phyloP scores from a whole-genome alignment of 2,888 invertebrate genomes.

The Eristalis pertinax region DNA sequence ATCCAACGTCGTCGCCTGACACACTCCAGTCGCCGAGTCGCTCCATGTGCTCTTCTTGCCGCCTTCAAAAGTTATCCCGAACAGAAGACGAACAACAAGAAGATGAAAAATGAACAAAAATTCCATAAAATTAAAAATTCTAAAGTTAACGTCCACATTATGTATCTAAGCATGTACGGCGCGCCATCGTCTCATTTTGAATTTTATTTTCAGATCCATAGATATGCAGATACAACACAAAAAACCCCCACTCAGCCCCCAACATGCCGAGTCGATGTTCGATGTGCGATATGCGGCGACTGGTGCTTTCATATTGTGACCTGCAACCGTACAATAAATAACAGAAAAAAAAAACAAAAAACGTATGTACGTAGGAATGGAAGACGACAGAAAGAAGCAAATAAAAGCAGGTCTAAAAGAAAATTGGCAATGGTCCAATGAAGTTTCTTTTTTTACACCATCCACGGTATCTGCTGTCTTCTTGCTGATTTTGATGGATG shows the following conservation, averaged over 20 bases:
- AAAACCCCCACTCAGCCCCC: background rate
- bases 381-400: background rate
- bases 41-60: background rate
- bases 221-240: constrained; percentile 9
- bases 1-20: background rate
- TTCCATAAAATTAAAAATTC: constrained; percentile 26
- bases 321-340: constrained; percentile 56
- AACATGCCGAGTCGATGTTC: background rate
- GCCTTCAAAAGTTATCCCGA: background rate
- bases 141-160: constrained; percentile 54
- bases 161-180: constrained; percentile 25
- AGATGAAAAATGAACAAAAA: background rate
- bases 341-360: constrained; percentile 17
- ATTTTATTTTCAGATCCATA: constrained; percentile 29
- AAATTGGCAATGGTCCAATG: constrained; percentile 51
- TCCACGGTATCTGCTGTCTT: background rate
- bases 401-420: constrained; percentile 31
- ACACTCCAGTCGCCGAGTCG: background rate
- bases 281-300: constrained; percentile 20
- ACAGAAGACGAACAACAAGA: too few relatives aligned
- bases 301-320: constrained; percentile 57
- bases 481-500: constrained; percentile 9
- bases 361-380: background rate
- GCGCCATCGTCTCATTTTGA: background rate
- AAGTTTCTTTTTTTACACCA: constrained; percentile 44